These are phyloP conservation scores for Hydrocynus forskahlii DNA, from an alignment of 2,797 vertebrate genomes.

Conservation along the genomic window DNA sequence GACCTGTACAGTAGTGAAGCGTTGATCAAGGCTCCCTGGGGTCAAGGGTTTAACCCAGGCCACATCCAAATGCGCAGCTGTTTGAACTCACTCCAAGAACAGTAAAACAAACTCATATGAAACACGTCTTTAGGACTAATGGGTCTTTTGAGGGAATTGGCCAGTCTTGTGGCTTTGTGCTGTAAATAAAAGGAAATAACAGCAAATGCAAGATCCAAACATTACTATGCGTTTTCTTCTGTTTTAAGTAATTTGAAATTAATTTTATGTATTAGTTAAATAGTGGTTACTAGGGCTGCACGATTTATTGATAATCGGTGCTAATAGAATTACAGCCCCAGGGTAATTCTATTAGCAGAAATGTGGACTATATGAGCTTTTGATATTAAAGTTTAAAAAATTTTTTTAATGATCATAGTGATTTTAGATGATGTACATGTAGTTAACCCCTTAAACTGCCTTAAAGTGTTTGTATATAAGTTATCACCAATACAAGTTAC, in stretches of 20 bases:
- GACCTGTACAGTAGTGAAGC: constrained; percentile 52
- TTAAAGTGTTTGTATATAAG: no score
- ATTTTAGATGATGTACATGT: not conserved
- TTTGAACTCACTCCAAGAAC: constrained; percentile 42
- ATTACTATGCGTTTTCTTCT: not conserved
- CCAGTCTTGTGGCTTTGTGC: constrained; percentile 9
- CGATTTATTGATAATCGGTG: no score
- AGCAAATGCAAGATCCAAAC: not conserved
- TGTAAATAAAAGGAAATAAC: constrained; percentile 39
- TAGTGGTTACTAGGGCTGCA: no score
- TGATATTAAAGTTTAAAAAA: no score
- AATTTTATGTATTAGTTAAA: no score
- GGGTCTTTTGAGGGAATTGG: constrained; percentile 42
- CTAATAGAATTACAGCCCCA: no score
- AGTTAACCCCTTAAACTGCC: no score
- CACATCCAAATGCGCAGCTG: constrained; percentile 50
- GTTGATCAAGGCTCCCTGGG: constrained; percentile 35
- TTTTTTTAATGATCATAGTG: no score
- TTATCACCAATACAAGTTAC: no score
- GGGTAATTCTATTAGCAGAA: not conserved
- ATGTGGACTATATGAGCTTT: no score
- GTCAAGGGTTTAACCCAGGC: constrained; percentile 44
- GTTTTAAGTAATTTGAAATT: not conserved
- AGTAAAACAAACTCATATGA: constrained; percentile 50
- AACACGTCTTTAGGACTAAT: constrained; percentile 48